Evolutionary conservation across 2,888 invertebrate species (phyloP), one percentile per base, ranked within the genome.

Genomic region (Hyalella azteca): DNA sequence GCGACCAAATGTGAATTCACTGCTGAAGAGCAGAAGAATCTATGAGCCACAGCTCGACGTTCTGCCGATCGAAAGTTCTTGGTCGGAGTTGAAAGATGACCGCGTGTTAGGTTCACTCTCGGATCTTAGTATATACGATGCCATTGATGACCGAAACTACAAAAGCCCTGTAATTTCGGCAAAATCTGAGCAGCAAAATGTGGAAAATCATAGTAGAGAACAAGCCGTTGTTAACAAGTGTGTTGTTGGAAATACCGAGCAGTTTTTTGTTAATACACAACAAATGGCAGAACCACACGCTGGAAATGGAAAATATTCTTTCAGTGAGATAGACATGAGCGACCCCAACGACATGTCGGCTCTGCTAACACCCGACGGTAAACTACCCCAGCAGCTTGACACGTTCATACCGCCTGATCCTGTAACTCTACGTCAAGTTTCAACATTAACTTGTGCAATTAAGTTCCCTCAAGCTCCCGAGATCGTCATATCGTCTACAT

Each of bases 261-360:
- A n/a, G n/a, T n/a, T n/a, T n/a, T n/a, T n/a, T n/a, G n/a, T n/a
- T n/a, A n/a, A n/a, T n/a, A n/a, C n/a, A n/a, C n/a, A n/a, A n/a
- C n/a, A n/a, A n/a, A n/a, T n/a, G n/a, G n/a, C n/a, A n/a, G n/a
- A n/a, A n/a, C n/a, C n/a, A n/a, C n/a, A n/a, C n/a, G 54, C 26
- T 0, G 26, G 3, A 9, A 26, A 29, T 26, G 54, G 54, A 54
- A 11, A 29, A 66, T 32, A 66, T 66, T 39, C 45, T 45, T 66
- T 66, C 19, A 39, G 45, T 39, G 36, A 45, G 26, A 22, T 75
- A 29, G 75, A 75, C 13, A 15, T 75, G 22, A 45, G 41, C 26
- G 75, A 75, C 45, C 75, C 75, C 36, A 75, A 75, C 5, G 40
- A 19, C n/a, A 41, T 75, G 45, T 41, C 75, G n/a, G 75, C 9